Percentiles rank a stretch among this genome's conserved stretches.
Evolutionary conservation across 1,140 invertebrate genomes (phyloP).

Genomic region (Neodiprion fabricii): DNA sequence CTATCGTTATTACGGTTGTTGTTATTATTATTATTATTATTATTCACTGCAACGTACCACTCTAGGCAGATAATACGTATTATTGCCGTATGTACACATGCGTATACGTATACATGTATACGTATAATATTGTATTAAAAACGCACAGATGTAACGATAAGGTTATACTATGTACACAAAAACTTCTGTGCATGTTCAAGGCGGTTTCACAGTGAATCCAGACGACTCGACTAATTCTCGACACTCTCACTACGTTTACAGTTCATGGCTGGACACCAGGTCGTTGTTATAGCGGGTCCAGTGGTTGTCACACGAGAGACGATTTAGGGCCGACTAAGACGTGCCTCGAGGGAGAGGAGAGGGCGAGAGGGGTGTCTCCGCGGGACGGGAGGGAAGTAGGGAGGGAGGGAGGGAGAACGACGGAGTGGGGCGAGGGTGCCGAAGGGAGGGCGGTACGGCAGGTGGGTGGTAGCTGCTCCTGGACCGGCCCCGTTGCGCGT

Average conservation of each 20-base stretch:
- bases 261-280: background rate
- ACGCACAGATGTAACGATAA: too few species aligned
- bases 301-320: slow-evolving; percentile 6
- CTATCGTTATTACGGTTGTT: too few species aligned
- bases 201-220: too few species aligned
- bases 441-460: background rate
- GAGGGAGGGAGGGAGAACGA: too few species aligned
- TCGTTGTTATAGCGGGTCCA: slow-evolving; percentile 3
- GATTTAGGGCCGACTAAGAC: slow-evolving; percentile 4
- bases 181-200: too few species aligned
- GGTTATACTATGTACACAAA: too few species aligned
- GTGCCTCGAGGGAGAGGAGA: background rate
- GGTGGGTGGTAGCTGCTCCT: slow-evolving; percentile 3
- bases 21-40: too few species aligned
- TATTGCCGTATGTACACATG: too few species aligned
- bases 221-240: background rate
- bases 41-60: too few species aligned
- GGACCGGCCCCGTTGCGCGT: slow-evolving; percentile 5
- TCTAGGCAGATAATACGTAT: too few species aligned
- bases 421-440: background rate
- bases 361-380: background rate
- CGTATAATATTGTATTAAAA: too few species aligned
- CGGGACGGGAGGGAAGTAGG: background rate
- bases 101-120: too few species aligned
- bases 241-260: slow-evolving; percentile 2